phyloP scores from a whole-genome alignment of 1,140 invertebrate species.

The Drosophila gunungcola region DNA sequence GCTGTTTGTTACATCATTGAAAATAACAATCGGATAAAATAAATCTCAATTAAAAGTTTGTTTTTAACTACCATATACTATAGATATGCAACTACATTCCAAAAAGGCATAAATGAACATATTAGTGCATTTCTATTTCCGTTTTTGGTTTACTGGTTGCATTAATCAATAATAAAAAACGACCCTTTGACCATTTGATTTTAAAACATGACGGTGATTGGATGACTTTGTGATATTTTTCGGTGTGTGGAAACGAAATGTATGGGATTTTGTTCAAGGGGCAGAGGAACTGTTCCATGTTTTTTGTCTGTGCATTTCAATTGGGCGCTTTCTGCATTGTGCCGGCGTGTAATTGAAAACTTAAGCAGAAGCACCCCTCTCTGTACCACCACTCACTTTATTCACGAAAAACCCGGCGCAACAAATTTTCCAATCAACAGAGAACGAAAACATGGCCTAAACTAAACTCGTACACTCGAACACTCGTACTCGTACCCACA shows the following conservation, averaged over 20 bases:
- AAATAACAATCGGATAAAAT: too few relatives aligned
- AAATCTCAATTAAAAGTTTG: too few relatives aligned
- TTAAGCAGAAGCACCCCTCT: slow-evolving; percentile 51
- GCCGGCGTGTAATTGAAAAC: slow-evolving; percentile 73
- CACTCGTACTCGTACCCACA: background rate
- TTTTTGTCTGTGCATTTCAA: slow-evolving; percentile 73
- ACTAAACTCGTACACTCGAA: background rate
- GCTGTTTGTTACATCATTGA: too few relatives aligned
- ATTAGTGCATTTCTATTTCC: too few relatives aligned
- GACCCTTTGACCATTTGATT: too few relatives aligned
- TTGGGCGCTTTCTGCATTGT: slow-evolving; percentile 65
- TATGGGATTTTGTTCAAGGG: background rate
- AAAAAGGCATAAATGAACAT: too few relatives aligned
- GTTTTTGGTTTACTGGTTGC: too few relatives aligned
- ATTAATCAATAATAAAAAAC: too few relatives aligned
- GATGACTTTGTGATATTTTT: background rate
- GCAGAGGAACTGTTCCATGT: slow-evolving; percentile 22
- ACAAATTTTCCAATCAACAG: slow-evolving; percentile 69
- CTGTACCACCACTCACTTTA: background rate
- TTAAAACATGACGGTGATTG: too few relatives aligned
- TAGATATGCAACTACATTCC: too few relatives aligned
- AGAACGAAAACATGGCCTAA: slow-evolving; percentile 37
- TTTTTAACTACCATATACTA: too few relatives aligned
- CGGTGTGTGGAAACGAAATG: background rate
- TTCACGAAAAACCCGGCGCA: slow-evolving; percentile 31